Evolutionary conservation across 1,140 invertebrate species (phyloP), one percentile per base, ranked within the genome.

Genomic region (Cyrtorhinus lividipennis): DNA sequence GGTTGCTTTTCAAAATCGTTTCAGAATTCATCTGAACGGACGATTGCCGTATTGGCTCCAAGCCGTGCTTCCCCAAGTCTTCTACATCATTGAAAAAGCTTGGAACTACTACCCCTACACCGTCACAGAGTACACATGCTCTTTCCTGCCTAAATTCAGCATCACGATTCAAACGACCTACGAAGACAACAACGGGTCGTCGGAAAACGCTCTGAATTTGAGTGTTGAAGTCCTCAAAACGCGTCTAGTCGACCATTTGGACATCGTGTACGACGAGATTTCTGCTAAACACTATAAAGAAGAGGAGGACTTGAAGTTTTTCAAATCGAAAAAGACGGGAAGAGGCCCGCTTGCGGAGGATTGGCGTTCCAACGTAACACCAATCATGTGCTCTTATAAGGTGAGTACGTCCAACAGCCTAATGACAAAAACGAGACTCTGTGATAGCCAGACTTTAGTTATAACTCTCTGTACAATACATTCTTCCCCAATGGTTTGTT

Each of bases 31-130:
- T 59, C 26, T 65, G 20, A 62, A 62, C 61, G 64, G 59, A 56
- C 88, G 90, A 70, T 77, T 95, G 59, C 92, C 92, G 18, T 86
- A 86, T 71, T 95, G 90, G 90, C 79, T 94, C 64, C 87, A 91
- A 73, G 83, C 88, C 12, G 72, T 94, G 38, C 83, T 90, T 71
- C 92, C 92, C 64, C 84, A 84, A 74, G 84, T 95, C 73, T 95
- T 95, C 76, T 95, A 94, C 74, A 81, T 95, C 0, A 93, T 87
- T 65, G 92, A 95, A 75, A 94, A 92, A 71, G 88, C 91, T 15
- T 95, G 90, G 90, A 95, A 95, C 74, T 94, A 90, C 76, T 95
- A 92, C 77, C 92, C 92, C 53, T 92, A 83, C 71, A 95, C 92
- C 27, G 84, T 90, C 53, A 93, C 91, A 80, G 88, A 53, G 48